Percentiles rank a stretch among this genome's conserved stretches.
Conservation (phyloP, 1,140 invertebrate species). For the Agrypnia vestita region DNA sequence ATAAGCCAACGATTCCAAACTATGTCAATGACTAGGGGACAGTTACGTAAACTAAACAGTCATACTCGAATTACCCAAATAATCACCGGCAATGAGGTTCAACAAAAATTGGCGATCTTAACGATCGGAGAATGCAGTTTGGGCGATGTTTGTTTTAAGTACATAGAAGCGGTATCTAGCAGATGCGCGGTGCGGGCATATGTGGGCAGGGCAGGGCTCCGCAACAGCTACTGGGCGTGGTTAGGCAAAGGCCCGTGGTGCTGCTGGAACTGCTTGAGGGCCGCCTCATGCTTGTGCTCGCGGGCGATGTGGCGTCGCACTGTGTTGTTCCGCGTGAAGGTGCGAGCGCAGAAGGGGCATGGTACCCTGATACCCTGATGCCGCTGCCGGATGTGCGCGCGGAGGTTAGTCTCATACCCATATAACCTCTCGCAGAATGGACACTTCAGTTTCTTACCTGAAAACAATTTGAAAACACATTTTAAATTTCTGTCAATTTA, state of each 20-base stretch:
- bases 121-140: conserved; percentile 29
- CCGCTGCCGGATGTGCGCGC: conserved; percentile 90
- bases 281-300: conserved; percentile 86
- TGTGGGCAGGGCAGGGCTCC: conserved; percentile 6
- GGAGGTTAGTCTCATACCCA: conserved; percentile 92
- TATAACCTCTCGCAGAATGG: conserved; percentile 94
- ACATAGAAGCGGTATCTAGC: conserved; percentile 47
- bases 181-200: conserved; percentile 26
- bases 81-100: conserved; percentile 28
- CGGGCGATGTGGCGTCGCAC: conserved; percentile 89
- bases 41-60: conserved; percentile 47
- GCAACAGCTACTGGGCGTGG: conserved; percentile 73
- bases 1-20: conserved; percentile 43
- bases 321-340: conserved; percentile 94
- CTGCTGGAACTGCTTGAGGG: conserved; percentile 79
- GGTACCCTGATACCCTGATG: conserved; percentile 92
- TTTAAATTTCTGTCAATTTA: no score
- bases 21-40: conserved; percentile 48
- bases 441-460: conserved; percentile 92
- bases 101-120: conserved; percentile 42
- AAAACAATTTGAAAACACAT: conserved; percentile 38
- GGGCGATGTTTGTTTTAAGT: conserved; percentile 37
- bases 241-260: conserved; percentile 73
- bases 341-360: conserved; percentile 89
- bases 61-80: conserved; percentile 41